Evolutionary conservation across 1,140 invertebrate genomes (phyloP).

Genomic region (Eulimnadia texana): DNA sequence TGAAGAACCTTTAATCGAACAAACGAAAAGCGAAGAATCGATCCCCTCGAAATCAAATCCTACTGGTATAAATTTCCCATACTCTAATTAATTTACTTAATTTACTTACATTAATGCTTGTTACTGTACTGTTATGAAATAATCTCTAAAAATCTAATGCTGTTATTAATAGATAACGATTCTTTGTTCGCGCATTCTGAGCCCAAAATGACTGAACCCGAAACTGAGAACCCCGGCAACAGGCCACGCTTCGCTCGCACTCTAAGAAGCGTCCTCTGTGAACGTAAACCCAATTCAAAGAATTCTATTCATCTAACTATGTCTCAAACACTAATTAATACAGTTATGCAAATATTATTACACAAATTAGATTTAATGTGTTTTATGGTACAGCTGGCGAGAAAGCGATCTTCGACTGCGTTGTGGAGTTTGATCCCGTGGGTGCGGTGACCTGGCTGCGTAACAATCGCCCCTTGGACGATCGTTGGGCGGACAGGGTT

Average conservation of each 20-base stretch:
- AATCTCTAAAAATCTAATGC: neutral
- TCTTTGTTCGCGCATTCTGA: too few species aligned
- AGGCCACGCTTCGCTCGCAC: slow-evolving; percentile 22
- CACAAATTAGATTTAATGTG: neutral
- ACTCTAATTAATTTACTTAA: neutral
- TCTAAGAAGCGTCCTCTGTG: slow-evolving; percentile 16
- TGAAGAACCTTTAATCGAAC: neutral
- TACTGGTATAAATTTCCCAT: neutral
- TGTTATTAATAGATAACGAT: neutral
- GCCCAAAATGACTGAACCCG: slow-evolving; percentile 11
- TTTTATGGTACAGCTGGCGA: slow-evolving; percentile 53
- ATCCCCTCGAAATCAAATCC: too few species aligned
- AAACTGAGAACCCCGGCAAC: slow-evolving; percentile 11
- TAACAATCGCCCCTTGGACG: slow-evolving; percentile 67
- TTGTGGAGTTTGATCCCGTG: slow-evolving; percentile 38
- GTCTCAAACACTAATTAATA: neutral
- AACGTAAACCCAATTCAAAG: slow-evolving; percentile 18
- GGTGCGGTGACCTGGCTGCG: slow-evolving; percentile 69
- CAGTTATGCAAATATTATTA: neutral
- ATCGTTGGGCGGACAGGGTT: slow-evolving; percentile 57
- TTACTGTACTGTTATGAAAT: too few species aligned
- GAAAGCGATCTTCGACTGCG: slow-evolving; percentile 65
- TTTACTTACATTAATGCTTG: neutral
- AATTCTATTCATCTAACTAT: neutral
- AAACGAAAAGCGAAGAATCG: neutral